These are phyloP conservation scores for Pterobdella sp. DNA, from an alignment of 2,888 invertebrate genomes.

Conservation along the genomic window DNA sequence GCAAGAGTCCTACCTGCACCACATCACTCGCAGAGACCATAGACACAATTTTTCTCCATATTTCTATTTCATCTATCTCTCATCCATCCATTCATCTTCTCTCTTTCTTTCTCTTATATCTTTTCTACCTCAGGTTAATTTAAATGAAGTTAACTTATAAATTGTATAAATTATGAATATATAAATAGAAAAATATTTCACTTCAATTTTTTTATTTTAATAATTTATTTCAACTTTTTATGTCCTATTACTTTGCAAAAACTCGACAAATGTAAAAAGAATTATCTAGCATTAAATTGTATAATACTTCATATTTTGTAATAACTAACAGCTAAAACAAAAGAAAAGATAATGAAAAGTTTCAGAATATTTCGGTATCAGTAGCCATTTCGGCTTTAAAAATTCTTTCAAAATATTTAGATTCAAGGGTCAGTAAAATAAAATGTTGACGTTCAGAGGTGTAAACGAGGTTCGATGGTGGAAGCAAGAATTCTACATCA, in stretches of 20 bases:
- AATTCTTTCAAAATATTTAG: too few species aligned
- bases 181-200: background rate
- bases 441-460: too few species aligned
- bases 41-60: slow-evolving; percentile 92
- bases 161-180: background rate
- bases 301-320: too few species aligned
- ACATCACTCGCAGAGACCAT: slow-evolving; percentile 74
- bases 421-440: too few species aligned
- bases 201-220: background rate
- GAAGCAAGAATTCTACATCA: too few species aligned
- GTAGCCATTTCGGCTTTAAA: too few species aligned
- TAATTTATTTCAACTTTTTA: background rate
- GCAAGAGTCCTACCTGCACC: slow-evolving; percentile 84
- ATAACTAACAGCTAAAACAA: too few species aligned
- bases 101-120: slow-evolving; percentile 18
- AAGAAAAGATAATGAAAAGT: too few species aligned
- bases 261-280: background rate
- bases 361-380: too few species aligned
- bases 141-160: background rate
- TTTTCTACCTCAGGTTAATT: slow-evolving; percentile 20
- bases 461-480: too few species aligned
- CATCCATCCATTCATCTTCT: background rate
- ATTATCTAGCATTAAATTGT: background rate
- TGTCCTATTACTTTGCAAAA: background rate
- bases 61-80: slow-evolving; percentile 81